Evolutionary conservation across 2,888 invertebrate genomes (phyloP), one percentile per base, ranked within the genome.

Genomic region (Candidula unifasciata): DNA sequence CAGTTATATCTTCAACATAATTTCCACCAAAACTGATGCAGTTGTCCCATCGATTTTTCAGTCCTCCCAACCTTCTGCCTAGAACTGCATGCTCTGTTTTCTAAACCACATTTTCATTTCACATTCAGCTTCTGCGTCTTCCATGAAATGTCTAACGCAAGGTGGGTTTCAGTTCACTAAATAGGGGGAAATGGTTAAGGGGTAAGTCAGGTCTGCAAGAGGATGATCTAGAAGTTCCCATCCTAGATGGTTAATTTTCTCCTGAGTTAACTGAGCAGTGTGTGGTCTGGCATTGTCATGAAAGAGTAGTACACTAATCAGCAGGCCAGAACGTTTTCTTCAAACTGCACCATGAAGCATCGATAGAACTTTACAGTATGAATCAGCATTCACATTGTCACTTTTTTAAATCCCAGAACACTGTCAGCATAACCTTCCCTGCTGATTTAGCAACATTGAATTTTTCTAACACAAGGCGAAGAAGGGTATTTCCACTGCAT

Each of bases 271-370:
- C 27, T 6, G n/a, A 66, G 66, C 27, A n/a, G 66, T 66, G 8
- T 66, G 66, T 66, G 10, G 24, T 66, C 66, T 66, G 66, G n/a
- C 66, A 66, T 66, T 66, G 66, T 66, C n/a, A 66, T 66, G 66
- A 27, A 27, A 13, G 13, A 6, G 44, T n/a, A 66, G n/a, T 24
- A 24, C 66, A 8, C n/a, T 66, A 66, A 27, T 1, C 66, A 66
- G 66, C 10, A n/a, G 66, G 24, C 27, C 66, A 6, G 27, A 10
- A n/a, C 66, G 66, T 66, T n/a, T 37, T 71, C 69, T 71, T 71
- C 37, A 2, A 71, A 71, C 21, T 71, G 37, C 37, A 71, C 37
- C 37, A 35, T 24, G 37, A 37, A 71, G 69, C 37, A 37, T 71
- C 37, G 37, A 37, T 21, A 71, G 69, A 71, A 35, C 69, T 24